Evolutionary conservation across 2,888 invertebrate genomes (phyloP), one percentile per base, ranked within the genome.

Genomic region (Hecatera dysodea): DNA sequence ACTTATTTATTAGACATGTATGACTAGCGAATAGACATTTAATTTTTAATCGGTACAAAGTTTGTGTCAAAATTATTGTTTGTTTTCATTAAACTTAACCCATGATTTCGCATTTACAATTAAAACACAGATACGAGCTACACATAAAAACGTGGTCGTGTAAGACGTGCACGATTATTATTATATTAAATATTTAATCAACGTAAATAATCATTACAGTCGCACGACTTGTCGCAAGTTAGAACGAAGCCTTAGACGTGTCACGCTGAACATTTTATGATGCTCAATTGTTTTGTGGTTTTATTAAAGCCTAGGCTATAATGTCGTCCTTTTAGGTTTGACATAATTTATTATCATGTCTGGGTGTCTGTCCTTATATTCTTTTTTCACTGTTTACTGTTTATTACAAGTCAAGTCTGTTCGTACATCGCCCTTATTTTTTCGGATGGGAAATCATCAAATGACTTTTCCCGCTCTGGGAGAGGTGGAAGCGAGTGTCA

Each of bases 201-300:
- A 65, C 24, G 57, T 66, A 52, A 69, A 50, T 62, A 73, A 73
- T 44, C 11, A 75, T 75, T 42, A 67, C 29, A 76, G 57, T 81
- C 63, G 72, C 79, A 68, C 79, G 80, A 84, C 65, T 48, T 68
- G 70, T 85, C 80, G 81, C 57, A 74, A 68, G 67, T 50, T 24
- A 53, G 52, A 2, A 4, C 50, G 50, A 11, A 15, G 42, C 75
- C 72, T 77, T 57, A 66, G 70, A 33, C 46, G 27, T 56, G 77
- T 69, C 85, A 83, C 79, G 83, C 80, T 75, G 72, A 48, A 65
- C 22, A 63, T 70, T 83, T 83, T 83, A 85, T 62, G 69, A 65
- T 73, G 63, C 63, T 79, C 70, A 81, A 72, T 76, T 46, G 68
- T 70, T 72, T 73, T 70, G 73, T 75, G 72, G 57, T 53, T 63